Conservation (phyloP, 2,113 vertebrate genomes). For the Ancistrus triradiatus region DNA sequence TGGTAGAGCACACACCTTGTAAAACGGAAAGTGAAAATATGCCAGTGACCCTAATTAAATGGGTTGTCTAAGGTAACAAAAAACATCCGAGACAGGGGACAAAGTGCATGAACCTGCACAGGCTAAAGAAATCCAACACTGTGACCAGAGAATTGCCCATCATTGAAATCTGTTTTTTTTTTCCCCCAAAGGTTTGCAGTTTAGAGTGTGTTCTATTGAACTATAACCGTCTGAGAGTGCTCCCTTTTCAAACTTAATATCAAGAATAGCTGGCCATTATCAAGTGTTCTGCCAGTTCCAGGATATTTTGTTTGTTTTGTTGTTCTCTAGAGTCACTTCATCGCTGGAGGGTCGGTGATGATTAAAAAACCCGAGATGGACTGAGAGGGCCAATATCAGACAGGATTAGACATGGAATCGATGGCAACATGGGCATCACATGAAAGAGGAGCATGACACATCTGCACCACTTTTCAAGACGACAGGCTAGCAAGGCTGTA, state of each 20-base stretch:
- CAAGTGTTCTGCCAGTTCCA: neutral
- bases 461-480: neutral
- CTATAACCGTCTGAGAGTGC: too few species aligned
- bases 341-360: neutral
- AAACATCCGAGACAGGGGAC: too few species aligned
- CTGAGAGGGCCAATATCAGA: constrained; percentile 5
- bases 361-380: neutral
- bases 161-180: too few species aligned
- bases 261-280: neutral
- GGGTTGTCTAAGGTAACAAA: too few species aligned
- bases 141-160: too few species aligned
- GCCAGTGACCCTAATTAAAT: too few species aligned
- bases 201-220: too few species aligned
- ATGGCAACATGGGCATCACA: constrained; percentile 8
- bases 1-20: too few species aligned
- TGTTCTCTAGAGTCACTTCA: neutral
- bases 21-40: too few species aligned
- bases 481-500: neutral
- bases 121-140: too few species aligned
- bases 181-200: too few species aligned
- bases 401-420: constrained; percentile 9
- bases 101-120: too few species aligned
- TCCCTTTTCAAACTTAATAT: neutral
- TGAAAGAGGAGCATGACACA: constrained; percentile 16
- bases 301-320: constrained; percentile 1